These are phyloP conservation scores for Candoia aspera DNA, from an alignment of 2,113 vertebrate species.

Conservation along the genomic window DNA sequence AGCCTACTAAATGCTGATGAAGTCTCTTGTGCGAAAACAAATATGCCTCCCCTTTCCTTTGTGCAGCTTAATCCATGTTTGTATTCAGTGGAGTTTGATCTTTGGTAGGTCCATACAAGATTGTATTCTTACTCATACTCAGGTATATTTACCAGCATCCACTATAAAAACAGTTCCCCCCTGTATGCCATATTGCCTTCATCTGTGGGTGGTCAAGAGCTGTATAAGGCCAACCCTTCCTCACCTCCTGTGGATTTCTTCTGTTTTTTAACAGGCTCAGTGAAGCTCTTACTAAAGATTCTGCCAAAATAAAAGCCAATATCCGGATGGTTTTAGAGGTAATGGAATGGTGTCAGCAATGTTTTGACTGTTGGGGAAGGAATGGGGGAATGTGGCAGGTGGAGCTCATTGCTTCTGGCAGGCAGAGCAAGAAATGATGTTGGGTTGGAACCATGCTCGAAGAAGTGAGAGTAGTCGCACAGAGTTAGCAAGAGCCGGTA, in stretches of 20 bases:
- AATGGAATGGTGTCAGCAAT: slow-evolving; percentile 24
- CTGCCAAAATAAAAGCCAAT: slow-evolving; percentile 88
- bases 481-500: not conserved
- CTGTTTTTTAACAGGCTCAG: slow-evolving; percentile 73
- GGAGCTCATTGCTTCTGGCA: not conserved
- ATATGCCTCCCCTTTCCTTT: not conserved
- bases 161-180: not conserved
- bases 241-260: not conserved
- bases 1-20: not conserved
- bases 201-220: not conserved
- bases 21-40: not conserved
- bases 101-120: not conserved
- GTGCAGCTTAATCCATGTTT: not conserved
- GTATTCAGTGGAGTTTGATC: not conserved
- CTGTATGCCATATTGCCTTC: not conserved
- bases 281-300: slow-evolving; percentile 83
- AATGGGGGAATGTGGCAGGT: too few relatives aligned
- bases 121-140: not conserved
- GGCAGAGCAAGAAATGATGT: not conserved
- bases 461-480: not conserved
- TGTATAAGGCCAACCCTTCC: not conserved
- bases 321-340: slow-evolving; percentile 91
- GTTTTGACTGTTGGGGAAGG: not conserved
- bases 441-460: not conserved
- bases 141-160: not conserved